These are phyloP conservation scores for Scytalopus superciliaris DNA, from an alignment of 2,113 vertebrate species.

Conservation along the genomic window DNA sequence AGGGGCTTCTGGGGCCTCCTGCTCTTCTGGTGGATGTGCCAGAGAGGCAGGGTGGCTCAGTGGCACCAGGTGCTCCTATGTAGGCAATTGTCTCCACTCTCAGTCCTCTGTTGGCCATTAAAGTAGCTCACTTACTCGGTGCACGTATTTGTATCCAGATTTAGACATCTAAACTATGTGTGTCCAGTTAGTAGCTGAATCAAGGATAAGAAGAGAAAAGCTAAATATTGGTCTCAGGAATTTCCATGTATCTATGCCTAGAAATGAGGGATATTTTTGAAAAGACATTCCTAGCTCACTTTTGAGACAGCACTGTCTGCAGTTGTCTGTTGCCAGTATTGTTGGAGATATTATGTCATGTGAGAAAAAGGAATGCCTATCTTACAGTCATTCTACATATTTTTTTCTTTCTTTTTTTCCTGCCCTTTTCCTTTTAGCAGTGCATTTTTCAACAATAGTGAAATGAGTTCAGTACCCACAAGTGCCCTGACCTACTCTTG, in stretches of 20 bases:
- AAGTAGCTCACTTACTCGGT: neutral
- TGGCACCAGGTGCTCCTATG: rapidly evolving
- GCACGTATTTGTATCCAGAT: neutral
- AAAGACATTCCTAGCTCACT: neutral
- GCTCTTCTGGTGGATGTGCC: neutral
- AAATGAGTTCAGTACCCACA: neutral
- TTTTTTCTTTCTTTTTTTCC: neutral
- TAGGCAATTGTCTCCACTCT: neutral
- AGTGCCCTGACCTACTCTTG: neutral
- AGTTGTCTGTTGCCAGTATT: neutral
- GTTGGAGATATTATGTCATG: neutral
- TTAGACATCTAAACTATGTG: neutral
- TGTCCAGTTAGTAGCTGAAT: neutral
- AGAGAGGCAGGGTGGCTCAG: neutral
- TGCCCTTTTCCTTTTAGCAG: neutral
- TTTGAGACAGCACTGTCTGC: neutral
- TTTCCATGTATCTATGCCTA: neutral
- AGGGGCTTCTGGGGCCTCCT: neutral
- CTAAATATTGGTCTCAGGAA: neutral
- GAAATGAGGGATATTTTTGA: neutral
- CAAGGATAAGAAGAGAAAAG: neutral
- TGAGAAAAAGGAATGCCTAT: neutral
- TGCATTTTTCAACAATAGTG: neutral
- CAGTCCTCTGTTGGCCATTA: neutral
- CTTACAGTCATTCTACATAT: neutral